Base-by-base conservation (phyloP, 2,888 invertebrate genomes). In the Drosophila meridionalis region DNA sequence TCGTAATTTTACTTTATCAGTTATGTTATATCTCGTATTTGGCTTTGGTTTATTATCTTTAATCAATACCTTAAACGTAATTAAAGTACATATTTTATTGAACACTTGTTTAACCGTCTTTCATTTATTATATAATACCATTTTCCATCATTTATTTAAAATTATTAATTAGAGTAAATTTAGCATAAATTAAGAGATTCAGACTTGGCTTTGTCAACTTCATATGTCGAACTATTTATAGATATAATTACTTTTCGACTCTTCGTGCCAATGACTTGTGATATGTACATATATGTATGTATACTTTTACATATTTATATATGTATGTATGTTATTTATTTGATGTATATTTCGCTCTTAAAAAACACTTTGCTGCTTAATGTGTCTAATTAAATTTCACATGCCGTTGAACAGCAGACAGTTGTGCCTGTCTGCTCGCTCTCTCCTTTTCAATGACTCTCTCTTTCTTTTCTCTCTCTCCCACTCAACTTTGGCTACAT, bases 301-400 rank as follows among this genome's bases (percentile, higher is more conserved):
- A 8, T 30, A 14, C 20, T 20, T 20, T 20, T 57, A 8, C 28
- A 36, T 11, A 47, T 9, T 26, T 34, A 5, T 12, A 12, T 11
- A 5, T 9, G 8, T 52, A 12, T 55, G 9, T 38, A 38, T 26
- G 14, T 26, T 45, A 34, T 28, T 28, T 28, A 59, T 36, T 53
- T 30, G 57, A 34, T 48, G 53, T 40, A 62, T 72, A 38, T 32
- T 42, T n/a, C 8, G 34, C 56, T 59, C 67, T 76, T 40, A 74
- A 69, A 76, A 76, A 63, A 73, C 69, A 78, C 55, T 78, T 74
- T 61, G 59, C 69, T 62, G 70, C 64, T 48, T 69, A 77, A 71
- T 69, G 70, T 58, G 67, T 74, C 70, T 77, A 85, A 87, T 87
- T 82, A 82, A 87, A 87, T 87, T 85, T 87, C 69, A 87, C 87